These are phyloP conservation scores for Labia minor DNA, from an alignment of 2,888 invertebrate genomes.

Conservation along the genomic window DNA sequence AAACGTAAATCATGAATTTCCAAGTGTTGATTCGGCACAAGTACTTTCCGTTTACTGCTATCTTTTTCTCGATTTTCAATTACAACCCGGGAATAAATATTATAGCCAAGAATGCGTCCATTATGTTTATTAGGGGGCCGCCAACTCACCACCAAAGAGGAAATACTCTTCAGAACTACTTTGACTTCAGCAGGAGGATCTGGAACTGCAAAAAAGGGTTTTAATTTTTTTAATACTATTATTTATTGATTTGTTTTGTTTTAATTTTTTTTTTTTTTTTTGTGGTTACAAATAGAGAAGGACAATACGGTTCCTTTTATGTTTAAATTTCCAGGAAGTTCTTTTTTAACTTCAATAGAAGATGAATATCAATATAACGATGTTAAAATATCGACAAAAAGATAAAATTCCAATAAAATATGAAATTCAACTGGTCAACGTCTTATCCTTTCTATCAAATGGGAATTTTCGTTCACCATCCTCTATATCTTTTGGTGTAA, in stretches of 20 bases:
- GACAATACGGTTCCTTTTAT: too few relatives aligned
- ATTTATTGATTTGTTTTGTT: background rate
- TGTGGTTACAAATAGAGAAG: background rate
- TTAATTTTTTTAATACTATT: background rate
- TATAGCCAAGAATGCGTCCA: conserved; percentile 37
- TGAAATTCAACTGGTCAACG: too few relatives aligned
- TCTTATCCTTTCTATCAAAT: too few relatives aligned
- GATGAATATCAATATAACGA: too few relatives aligned
- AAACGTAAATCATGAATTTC: conserved; percentile 29
- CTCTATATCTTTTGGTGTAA: too few relatives aligned
- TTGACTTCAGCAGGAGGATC: conserved; percentile 38
- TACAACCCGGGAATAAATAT: conserved; percentile 32
- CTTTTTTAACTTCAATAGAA: too few relatives aligned
- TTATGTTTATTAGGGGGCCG: conserved; percentile 36
- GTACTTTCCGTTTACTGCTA: conserved; percentile 28
- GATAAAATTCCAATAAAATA: too few relatives aligned
- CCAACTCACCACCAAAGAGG: conserved; percentile 34
- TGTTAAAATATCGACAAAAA: too few relatives aligned
- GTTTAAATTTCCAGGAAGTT: too few relatives aligned
- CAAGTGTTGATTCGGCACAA: conserved; percentile 24
- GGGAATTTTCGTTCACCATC: too few relatives aligned
- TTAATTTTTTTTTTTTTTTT: too few relatives aligned
- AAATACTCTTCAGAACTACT: conserved; percentile 35
- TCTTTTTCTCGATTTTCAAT: conserved; percentile 29
- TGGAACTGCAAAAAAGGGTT: conserved; percentile 34